phyloP scores from a whole-genome alignment of 2,888 invertebrate genomes.

The Serripes groenlandicus region DNA sequence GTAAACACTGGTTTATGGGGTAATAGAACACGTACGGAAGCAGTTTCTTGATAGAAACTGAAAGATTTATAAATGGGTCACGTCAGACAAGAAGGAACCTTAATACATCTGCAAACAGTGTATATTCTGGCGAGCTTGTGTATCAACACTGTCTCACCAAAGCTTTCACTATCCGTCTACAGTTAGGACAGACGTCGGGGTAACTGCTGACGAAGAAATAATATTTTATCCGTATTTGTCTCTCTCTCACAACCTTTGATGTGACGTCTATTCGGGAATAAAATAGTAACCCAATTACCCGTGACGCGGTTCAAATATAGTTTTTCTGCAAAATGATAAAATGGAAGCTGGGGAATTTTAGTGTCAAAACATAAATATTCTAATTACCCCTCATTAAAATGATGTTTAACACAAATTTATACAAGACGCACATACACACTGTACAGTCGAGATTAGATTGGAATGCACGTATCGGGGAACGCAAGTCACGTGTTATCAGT shows the following conservation, averaged over 20 bases:
- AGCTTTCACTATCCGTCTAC: no score
- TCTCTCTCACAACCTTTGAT: no score
- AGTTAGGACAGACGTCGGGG: no score
- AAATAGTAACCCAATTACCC: no score
- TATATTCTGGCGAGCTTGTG: no score
- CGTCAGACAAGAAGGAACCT: no score
- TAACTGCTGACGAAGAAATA: no score
- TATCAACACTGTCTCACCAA: no score
- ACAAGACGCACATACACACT: constrained; percentile 49
- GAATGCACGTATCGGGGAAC: not conserved
- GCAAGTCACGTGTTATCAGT: not conserved
- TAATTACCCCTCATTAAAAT: constrained; percentile 67
- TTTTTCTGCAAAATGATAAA: constrained; percentile 18
- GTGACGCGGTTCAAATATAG: no score
- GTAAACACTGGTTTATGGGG: constrained; percentile 57
- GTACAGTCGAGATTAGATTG: constrained; percentile 53
- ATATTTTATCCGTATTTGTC: no score
- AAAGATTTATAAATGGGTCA: constrained; percentile 54
- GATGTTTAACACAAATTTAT: constrained; percentile 63
- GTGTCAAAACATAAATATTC: constrained; percentile 66
- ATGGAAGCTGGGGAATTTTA: constrained; percentile 35
- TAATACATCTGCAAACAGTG: no score
- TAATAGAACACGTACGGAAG: constrained; percentile 43
- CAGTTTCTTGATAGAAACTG: constrained; percentile 47
- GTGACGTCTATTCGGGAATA: no score